phyloP scores from a whole-genome alignment of 2,113 vertebrate genomes.

The Lynx canadensis region DNA sequence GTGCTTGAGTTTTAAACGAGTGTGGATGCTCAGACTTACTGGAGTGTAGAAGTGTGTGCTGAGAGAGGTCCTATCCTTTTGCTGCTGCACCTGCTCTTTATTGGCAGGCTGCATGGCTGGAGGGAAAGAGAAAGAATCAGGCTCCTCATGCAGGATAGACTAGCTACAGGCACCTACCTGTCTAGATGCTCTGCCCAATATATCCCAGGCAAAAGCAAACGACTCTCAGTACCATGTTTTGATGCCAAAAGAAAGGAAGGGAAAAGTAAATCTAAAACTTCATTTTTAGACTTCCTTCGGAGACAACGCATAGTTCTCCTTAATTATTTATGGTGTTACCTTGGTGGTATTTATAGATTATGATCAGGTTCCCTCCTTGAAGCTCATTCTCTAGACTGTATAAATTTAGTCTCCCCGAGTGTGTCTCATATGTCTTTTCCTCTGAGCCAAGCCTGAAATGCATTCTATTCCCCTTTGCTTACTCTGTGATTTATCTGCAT shows the following conservation, averaged over 20 bases:
- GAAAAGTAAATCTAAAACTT: slow-evolving; percentile 53
- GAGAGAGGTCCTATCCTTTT: background rate
- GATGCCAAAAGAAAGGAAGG: slow-evolving; percentile 58
- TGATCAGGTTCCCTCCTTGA: slow-evolving; percentile 71
- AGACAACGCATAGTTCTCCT: slow-evolving; percentile 42
- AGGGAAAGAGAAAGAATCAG: background rate
- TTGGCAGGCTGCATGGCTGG: background rate
- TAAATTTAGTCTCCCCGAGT: slow-evolving; percentile 69
- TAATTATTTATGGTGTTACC: slow-evolving; percentile 77
- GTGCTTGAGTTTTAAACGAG: background rate
- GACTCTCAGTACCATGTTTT: slow-evolving; percentile 24
- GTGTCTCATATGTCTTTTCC: slow-evolving; percentile 67
- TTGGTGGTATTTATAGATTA: slow-evolving; percentile 77
- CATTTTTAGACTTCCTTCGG: slow-evolving; percentile 56
- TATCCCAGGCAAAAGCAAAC: background rate
- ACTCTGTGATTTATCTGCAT: slow-evolving; percentile 70
- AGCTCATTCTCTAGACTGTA: slow-evolving; percentile 67
- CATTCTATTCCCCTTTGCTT: slow-evolving; percentile 61
- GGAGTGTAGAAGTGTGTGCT: background rate
- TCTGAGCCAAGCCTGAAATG: slow-evolving; percentile 57
- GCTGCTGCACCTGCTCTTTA: background rate
- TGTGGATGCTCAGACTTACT: background rate
- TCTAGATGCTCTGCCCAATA: background rate
- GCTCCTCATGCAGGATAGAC: background rate
- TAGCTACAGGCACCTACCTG: background rate